Evolutionary conservation across 2,888 invertebrate species (phyloP), one percentile per base, ranked within the genome.

Genomic region (Drosophila formosana): DNA sequence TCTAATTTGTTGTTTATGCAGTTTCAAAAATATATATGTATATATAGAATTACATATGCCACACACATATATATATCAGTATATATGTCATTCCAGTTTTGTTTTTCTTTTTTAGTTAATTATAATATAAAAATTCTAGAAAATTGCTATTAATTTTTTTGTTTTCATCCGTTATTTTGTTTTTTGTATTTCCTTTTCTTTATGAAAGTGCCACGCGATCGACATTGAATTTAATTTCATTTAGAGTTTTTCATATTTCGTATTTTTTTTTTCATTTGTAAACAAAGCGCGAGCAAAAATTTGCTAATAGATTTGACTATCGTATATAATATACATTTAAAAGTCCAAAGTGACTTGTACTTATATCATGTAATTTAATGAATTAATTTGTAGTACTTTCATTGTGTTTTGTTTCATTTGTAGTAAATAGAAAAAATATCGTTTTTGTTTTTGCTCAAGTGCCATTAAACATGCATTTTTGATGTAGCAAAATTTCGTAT

Each of bases 241-340:
- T 72, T 72, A 49, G 55, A 70, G 50, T 62, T 56, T 49, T 39
- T 63, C 52, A 9, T 34, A 56, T 68, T 52, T 60, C 25, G 6
- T 58, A 62, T 57, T 45, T 61, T 63, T 23, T 60, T 49, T 49
- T 61, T 61, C 66, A 58, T 70, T 78, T 75, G 82, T 80, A 80
- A 88, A 86, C 82, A 88, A 91, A 91, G 90, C 89, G 87, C 86
- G 88, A 90, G 91, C 91, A 90, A 90, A 91, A 90, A 90, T 90
- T 90, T 85, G 90, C 90, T 91, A 91, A 89, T 89, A 89, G 85
- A 88, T 88, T 88, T 87, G 80, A 82, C 88, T 88, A 88, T 78
- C 70, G 53, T 82, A 58, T 77, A 66, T 77, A 66, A 75, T 73
- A 41, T 51, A 51, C 37, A 67, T 70, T 81, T 75, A 71, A 77